phyloP scores from a whole-genome alignment of 2,888 invertebrate genomes.

The Orthonychiurus folsomi region DNA sequence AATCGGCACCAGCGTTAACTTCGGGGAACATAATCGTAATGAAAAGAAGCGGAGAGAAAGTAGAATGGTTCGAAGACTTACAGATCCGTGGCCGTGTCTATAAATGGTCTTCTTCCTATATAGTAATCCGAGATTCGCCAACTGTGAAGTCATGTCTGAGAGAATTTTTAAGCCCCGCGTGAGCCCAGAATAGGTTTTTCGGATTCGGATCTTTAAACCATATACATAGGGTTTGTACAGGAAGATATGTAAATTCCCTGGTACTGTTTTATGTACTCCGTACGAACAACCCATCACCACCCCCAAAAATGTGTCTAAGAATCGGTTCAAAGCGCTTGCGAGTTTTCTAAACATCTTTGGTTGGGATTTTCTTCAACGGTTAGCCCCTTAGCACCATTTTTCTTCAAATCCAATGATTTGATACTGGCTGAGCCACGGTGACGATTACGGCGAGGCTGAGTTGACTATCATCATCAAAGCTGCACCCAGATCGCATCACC shows the following conservation, averaged over 20 bases:
- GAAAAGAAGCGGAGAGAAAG: too few relatives aligned
- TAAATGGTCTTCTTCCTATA: constrained; percentile 36
- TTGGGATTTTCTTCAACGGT: background rate
- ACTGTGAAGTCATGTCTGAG: constrained; percentile 24
- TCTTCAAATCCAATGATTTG: background rate
- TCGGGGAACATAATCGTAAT: too few relatives aligned
- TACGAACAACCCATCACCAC: too few relatives aligned
- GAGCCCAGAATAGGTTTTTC: constrained; percentile 19
- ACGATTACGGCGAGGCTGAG: constrained; percentile 25
- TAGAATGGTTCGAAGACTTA: too few relatives aligned
- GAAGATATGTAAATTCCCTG: too few relatives aligned
- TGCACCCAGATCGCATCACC: constrained; percentile 14
- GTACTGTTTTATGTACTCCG: too few relatives aligned
- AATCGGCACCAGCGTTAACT: too few relatives aligned
- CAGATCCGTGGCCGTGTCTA: constrained; percentile 23
- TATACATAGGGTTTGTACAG: too few relatives aligned
- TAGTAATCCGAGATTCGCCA: constrained; percentile 32
- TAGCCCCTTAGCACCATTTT: background rate
- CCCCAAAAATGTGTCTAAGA: background rate
- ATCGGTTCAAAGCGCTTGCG: constrained; percentile 1
- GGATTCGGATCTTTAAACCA: background rate
- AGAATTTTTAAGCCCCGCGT: constrained; percentile 10
- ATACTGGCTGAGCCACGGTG: constrained; percentile 10
- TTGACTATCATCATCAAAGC: constrained; percentile 26
- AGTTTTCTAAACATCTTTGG: background rate